phyloP scores from a whole-genome alignment of 2,113 vertebrate genomes.

The Cephalopholis sonnerati region DNA sequence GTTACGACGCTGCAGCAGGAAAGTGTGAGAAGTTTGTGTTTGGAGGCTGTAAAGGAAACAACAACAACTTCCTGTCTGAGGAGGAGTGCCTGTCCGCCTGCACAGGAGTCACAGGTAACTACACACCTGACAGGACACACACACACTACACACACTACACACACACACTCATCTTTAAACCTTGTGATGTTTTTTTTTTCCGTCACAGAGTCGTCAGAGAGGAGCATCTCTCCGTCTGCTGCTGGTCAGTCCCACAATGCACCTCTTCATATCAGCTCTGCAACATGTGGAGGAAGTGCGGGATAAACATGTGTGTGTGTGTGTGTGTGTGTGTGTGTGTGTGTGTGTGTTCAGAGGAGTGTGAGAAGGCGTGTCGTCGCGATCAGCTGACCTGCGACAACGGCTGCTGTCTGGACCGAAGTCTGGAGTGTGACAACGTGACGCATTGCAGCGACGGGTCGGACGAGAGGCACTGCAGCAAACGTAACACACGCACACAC shows the following conservation, averaged over 20 bases:
- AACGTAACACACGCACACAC: constrained; percentile 58
- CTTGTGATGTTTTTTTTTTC: neutral
- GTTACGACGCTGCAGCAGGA: constrained; percentile 80
- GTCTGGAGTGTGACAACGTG: constrained; percentile 90
- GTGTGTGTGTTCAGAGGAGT: constrained; percentile 69
- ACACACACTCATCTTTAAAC: neutral
- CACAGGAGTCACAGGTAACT: constrained; percentile 73
- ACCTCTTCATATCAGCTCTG: neutral
- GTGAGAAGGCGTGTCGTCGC: constrained; percentile 79
- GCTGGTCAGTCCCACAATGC: constrained; percentile 55
- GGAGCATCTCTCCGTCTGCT: neutral
- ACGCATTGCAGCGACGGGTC: constrained; percentile 86
- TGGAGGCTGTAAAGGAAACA: constrained; percentile 92
- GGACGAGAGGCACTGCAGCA: constrained; percentile 86
- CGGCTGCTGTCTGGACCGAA: constrained; percentile 90
- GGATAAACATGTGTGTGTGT: neutral
- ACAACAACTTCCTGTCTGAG: constrained; percentile 91
- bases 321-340: constrained; percentile 26
- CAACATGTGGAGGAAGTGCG: neutral
- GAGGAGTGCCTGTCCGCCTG: constrained; percentile 89
- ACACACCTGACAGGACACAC: neutral
- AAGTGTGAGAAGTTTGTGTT: constrained; percentile 87
- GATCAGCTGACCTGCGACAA: constrained; percentile 85
- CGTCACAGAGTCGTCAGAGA: constrained; percentile 27
- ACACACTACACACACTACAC: neutral